phyloP scores from a whole-genome alignment of 1,140 invertebrate genomes.

The Drosophila kepulauana region DNA sequence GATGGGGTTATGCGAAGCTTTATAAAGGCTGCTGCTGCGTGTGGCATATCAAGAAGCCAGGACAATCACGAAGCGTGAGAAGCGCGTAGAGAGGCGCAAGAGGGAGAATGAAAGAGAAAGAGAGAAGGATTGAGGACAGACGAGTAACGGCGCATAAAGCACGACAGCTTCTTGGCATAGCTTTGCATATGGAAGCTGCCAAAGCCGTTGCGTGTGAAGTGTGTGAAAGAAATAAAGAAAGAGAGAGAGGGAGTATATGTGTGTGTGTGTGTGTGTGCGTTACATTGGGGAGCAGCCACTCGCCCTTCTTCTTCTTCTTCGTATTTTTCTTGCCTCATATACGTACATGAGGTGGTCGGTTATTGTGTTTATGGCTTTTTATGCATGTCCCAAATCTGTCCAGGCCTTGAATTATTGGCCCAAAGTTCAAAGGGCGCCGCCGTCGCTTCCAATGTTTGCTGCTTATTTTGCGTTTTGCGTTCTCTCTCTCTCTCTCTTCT shows the following conservation, averaged over 20 bases:
- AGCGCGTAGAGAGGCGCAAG: not conserved
- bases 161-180: constrained; percentile 48
- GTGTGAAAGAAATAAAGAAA: constrained; percentile 6
- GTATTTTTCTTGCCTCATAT: not conserved
- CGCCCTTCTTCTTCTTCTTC: no score
- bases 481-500: not conserved
- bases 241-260: constrained; percentile 3
- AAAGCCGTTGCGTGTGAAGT: constrained; percentile 23
- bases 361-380: constrained; percentile 62
- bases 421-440: constrained; percentile 66
- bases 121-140: constrained; percentile 10
- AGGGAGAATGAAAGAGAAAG: constrained; percentile 6
- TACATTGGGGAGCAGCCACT: not conserved
- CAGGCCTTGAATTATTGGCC: constrained; percentile 69
- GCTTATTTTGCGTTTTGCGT: constrained; percentile 43
- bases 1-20: constrained; percentile 43
- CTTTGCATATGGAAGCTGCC: constrained; percentile 41
- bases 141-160: constrained; percentile 45
- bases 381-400: constrained; percentile 61
- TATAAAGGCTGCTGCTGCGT: constrained; percentile 48
- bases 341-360: constrained; percentile 13
- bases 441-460: constrained; percentile 17
- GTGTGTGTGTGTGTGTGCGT: constrained; percentile 10
- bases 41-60: constrained; percentile 43
- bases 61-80: no score